phyloP scores from a whole-genome alignment of 2,797 vertebrate genomes.

The Taenioides sp. region DNA sequence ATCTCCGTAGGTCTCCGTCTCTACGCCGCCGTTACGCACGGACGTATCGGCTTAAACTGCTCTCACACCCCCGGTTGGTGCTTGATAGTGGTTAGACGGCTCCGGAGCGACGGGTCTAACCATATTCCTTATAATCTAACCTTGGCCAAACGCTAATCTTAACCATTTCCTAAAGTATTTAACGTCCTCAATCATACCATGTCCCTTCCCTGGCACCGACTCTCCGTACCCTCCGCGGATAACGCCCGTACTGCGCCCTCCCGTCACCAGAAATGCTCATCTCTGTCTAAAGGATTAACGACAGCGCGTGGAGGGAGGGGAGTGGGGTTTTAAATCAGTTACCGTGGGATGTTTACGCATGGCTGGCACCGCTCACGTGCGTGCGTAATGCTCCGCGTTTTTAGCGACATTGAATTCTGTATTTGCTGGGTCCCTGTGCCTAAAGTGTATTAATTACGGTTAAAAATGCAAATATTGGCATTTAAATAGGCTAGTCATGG shows the following conservation, averaged over 20 bases:
- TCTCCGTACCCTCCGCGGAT: too few relatives aligned
- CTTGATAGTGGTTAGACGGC: too few relatives aligned
- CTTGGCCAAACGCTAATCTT: too few relatives aligned
- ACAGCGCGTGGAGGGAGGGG: not conserved
- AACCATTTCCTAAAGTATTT: too few relatives aligned
- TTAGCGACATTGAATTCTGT: not conserved
- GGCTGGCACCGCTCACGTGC: constrained; percentile 27
- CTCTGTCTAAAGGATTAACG: constrained; percentile 31
- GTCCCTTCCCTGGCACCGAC: too few relatives aligned
- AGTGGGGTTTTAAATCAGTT: constrained; percentile 21
- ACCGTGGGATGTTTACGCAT: constrained; percentile 35
- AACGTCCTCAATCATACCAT: too few relatives aligned
- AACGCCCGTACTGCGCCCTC: constrained; percentile 8
- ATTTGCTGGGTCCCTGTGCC: too few relatives aligned
- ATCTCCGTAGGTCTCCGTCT: constrained; percentile 35
- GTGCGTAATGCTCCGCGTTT: constrained; percentile 12
- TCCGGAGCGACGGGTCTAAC: too few relatives aligned
- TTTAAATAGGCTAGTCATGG: too few relatives aligned
- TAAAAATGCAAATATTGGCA: too few relatives aligned
- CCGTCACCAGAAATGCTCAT: constrained; percentile 30
- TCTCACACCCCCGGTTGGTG: not conserved
- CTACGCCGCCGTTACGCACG: constrained; percentile 50
- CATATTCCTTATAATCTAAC: too few relatives aligned
- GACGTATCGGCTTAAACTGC: constrained; percentile 61
- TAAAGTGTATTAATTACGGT: too few relatives aligned